These are phyloP conservation scores for Dallia pectoralis DNA, from an alignment of 2,797 vertebrate species.

Conservation along the genomic window DNA sequence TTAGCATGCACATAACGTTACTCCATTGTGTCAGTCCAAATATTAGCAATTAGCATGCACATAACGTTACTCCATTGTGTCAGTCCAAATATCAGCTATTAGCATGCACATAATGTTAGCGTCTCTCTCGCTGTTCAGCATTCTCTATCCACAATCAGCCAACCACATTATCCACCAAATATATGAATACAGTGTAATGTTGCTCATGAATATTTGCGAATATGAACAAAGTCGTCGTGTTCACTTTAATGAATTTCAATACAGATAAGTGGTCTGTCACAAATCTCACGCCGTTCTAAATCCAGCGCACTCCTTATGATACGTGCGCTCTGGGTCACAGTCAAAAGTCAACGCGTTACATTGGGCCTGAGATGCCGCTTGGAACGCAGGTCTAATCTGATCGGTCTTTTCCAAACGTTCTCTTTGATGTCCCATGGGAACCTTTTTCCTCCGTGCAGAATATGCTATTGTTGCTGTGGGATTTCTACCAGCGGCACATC, in stretches of 20 bases:
- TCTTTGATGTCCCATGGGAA: constrained; percentile 52
- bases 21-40: too few relatives aligned
- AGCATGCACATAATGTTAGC: too few relatives aligned
- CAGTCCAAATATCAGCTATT: too few relatives aligned
- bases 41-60: too few relatives aligned
- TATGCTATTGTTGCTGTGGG: constrained; percentile 8
- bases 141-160: too few relatives aligned
- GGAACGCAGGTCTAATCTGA: constrained; percentile 59
- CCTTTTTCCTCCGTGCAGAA: constrained; percentile 38
- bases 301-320: not conserved
- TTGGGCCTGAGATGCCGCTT: not conserved
- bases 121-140: too few relatives aligned
- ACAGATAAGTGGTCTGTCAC: not conserved
- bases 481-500: constrained; percentile 50
- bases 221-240: not conserved
- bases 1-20: too few relatives aligned
- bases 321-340: not conserved
- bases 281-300: not conserved
- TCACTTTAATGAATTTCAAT: not conserved
- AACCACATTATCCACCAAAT: too few relatives aligned
- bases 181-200: not conserved
- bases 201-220: too few relatives aligned
- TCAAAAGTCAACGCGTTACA: not conserved
- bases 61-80: too few relatives aligned
- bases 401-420: constrained; percentile 50